Percentiles rank a stretch among this genome's conserved stretches.
phyloP scores from a whole-genome alignment of 2,888 invertebrate genomes.

The Latrodectus hesperus region DNA sequence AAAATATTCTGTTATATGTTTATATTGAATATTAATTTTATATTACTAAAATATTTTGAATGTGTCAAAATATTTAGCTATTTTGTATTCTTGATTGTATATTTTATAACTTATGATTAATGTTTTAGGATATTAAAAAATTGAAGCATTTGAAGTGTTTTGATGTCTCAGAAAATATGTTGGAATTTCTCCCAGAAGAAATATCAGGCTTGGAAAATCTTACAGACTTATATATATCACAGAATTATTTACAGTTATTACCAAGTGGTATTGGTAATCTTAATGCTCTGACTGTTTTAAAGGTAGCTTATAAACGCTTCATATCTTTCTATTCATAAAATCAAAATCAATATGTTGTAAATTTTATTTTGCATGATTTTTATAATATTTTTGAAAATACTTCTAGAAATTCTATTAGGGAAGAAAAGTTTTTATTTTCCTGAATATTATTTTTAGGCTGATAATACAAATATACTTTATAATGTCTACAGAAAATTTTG shows the following conservation, averaged over 20 bases:
- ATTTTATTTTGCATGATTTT: too few relatives aligned
- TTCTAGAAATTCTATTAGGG: too few relatives aligned
- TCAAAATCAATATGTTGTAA: too few relatives aligned
- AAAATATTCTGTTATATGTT: background rate
- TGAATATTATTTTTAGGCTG: too few relatives aligned
- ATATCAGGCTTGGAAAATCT: conserved; percentile 91
- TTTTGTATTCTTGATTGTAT: background rate
- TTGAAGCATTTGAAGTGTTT: conserved; percentile 91
- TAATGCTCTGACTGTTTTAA: conserved; percentile 92
- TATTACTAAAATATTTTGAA: background rate
- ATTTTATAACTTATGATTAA: background rate
- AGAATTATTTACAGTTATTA: conserved; percentile 93
- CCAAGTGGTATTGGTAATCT: conserved; percentile 94
- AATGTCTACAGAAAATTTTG: too few relatives aligned
- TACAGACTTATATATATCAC: conserved; percentile 96
- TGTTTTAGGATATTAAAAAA: conserved; percentile 86
- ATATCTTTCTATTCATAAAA: background rate
- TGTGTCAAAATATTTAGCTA: background rate
- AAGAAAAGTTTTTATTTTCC: too few relatives aligned
- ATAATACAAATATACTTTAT: too few relatives aligned
- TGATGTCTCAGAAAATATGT: conserved; percentile 95
- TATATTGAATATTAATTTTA: background rate
- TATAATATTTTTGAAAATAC: too few relatives aligned
- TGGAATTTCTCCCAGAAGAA: conserved; percentile 95
- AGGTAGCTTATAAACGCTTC: conserved; percentile 76